Conservation (phyloP, 2,113 vertebrate genomes). For the Parus major region DNA sequence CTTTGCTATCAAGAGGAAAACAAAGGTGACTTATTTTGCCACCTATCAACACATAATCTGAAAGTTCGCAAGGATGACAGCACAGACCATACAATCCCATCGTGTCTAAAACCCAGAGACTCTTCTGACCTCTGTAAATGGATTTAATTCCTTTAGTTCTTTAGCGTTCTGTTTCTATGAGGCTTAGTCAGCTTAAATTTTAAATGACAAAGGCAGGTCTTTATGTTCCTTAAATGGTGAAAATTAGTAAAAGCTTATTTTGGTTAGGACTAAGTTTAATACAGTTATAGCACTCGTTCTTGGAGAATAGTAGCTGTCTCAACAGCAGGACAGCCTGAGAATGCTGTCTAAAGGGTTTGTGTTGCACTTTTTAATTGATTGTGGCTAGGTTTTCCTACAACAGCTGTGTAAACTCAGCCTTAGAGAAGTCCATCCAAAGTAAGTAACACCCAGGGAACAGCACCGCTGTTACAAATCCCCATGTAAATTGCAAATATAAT, state of each 20-base stretch:
- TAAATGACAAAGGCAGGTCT: constrained; percentile 62
- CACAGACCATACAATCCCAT: not conserved
- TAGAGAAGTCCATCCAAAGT: constrained; percentile 50
- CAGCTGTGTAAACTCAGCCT: constrained; percentile 76
- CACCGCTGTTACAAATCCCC: constrained; percentile 56
- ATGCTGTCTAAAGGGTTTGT: constrained; percentile 39
- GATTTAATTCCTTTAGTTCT: constrained; percentile 58
- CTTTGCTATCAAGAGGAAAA: not conserved
- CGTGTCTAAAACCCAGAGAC: not conserved
- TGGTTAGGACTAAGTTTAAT: constrained; percentile 53
- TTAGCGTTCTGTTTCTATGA: constrained; percentile 40
- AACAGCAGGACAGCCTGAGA: constrained; percentile 53
- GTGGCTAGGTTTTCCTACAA: constrained; percentile 50
- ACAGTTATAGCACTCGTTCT: constrained; percentile 38
- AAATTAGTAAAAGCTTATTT: constrained; percentile 70
- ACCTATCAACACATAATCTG: not conserved
- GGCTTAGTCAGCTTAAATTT: constrained; percentile 59
- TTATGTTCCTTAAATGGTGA: constrained; percentile 58
- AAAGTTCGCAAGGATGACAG: not conserved
- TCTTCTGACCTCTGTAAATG: constrained; percentile 60
- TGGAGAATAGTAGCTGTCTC: constrained; percentile 5
- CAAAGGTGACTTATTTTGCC: not conserved
- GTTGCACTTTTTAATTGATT: constrained; percentile 58
- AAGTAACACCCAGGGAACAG: constrained; percentile 38
- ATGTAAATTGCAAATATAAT: constrained; percentile 68